Evolutionary conservation across 2,113 vertebrate genomes (phyloP).

Genomic region (Colius striatus): DNA sequence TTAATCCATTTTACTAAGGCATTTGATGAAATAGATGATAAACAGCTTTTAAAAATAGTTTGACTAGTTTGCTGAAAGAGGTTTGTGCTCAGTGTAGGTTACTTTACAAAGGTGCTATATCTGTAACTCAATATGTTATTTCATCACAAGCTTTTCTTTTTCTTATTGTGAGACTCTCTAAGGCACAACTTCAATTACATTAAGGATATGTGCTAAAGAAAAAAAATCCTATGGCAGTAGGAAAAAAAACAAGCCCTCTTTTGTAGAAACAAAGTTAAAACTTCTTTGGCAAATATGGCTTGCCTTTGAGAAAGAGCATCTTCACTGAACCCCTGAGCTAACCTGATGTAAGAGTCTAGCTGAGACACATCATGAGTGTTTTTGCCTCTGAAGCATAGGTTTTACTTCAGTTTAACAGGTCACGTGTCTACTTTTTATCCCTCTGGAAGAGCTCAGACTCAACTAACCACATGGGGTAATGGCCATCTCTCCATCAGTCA

Average conservation of each 20-base stretch:
- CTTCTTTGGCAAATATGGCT: neutral
- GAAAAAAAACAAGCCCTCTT: neutral
- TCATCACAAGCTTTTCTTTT: slow-evolving; percentile 17
- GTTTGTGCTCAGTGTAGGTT: slow-evolving; percentile 4
- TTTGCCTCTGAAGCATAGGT: neutral
- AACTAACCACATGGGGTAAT: neutral
- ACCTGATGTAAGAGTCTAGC: neutral
- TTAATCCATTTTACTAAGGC: slow-evolving; percentile 43
- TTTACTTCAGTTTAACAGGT: neutral
- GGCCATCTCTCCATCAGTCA: neutral
- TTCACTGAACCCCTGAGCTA: neutral
- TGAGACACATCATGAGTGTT: neutral
- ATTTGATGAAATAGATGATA: slow-evolving; percentile 38
- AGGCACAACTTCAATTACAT: neutral
- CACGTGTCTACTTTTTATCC: neutral
- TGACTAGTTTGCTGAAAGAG: slow-evolving; percentile 30
- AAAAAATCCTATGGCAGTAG: neutral
- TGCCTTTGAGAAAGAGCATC: neutral
- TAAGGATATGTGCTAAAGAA: neutral
- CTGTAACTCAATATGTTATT: slow-evolving; percentile 26
- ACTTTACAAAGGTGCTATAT: slow-evolving; percentile 7
- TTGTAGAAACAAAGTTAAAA: neutral
- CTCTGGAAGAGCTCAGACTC: neutral
- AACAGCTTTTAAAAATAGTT: slow-evolving; percentile 49
- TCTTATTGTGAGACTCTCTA: neutral